Evolutionary conservation across 2,888 invertebrate species (phyloP), one percentile per base, ranked within the genome.

Genomic region (Amphiduros pacificus): DNA sequence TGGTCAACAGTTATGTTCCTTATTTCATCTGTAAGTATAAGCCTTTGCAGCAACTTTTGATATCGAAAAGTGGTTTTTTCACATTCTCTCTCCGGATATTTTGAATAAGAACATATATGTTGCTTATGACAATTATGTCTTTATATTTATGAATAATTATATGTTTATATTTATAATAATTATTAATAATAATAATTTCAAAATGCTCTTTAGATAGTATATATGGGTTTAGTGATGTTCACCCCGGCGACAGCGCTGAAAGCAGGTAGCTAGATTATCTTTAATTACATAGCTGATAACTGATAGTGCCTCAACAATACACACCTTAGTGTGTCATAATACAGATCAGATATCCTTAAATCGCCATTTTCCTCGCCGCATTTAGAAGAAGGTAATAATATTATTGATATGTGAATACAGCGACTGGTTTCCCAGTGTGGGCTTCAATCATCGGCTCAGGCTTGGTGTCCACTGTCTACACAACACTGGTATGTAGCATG

Each of bases 211-310:
- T 27, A 58, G 58, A 41, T 59, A 11, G 48, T 59, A 9, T 59
- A 59, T 22, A 59, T 59, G 51, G 59, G 59, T 6, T 29, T 59
- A 1, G 52, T 53, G 11, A 59, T 59, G 59, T 59, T 41, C 40
- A 53, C 59, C 6, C 59, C 59, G n/a, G 59, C 59, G 6, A 59
- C 52, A 27, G 59, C 59, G 3, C 44, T 59, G 6, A 22, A 53
- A 28, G 59, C 59, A 27, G 59, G 59, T 59, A 58, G 32, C 14
- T 9, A 17, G 17, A 28, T 26, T 26, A 17, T n/a, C 11, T 22
- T 48, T 11, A 17, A 11, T 48, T 48, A 6, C 6, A n/a, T 48
- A 48, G 48, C 20, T 51, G 6, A n/a, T n/a, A n/a, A n/a, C n/a
- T n/a, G n/a, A n/a, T n/a, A n/a, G n/a, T n/a, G n/a, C n/a, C n/a